Conservation (phyloP, 2,113 vertebrate species). For the Pedetes capensis region DNA sequence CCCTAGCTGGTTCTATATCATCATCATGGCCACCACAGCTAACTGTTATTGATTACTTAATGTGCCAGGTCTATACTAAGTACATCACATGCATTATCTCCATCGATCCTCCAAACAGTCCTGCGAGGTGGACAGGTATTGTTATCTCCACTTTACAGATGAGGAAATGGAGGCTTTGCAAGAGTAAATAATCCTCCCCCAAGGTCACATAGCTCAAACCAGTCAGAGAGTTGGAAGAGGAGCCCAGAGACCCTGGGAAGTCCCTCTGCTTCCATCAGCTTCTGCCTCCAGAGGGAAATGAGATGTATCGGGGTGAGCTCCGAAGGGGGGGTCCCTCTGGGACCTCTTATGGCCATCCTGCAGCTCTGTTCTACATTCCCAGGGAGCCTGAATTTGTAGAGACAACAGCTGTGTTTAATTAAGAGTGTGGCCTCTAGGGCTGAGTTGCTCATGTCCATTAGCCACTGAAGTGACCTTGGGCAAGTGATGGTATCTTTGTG, state of each 20-base stretch:
- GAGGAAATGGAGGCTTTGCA: slow-evolving; percentile 57
- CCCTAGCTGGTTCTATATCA: neutral
- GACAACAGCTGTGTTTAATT: neutral
- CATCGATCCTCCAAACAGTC: neutral
- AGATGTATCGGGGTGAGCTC: neutral
- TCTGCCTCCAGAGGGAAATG: neutral
- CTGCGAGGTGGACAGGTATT: neutral
- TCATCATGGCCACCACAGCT: neutral
- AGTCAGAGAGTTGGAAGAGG: neutral
- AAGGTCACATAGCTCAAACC: neutral
- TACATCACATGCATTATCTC: neutral
- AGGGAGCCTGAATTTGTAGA: neutral
- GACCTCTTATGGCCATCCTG: neutral
- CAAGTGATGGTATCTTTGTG: neutral
- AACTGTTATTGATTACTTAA: slow-evolving; percentile 60
- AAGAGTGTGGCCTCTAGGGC: neutral
- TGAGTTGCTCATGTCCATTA: neutral
- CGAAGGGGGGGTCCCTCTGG: neutral
- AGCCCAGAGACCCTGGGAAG: neutral
- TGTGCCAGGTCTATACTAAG: slow-evolving; percentile 19
- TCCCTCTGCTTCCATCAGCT: neutral
- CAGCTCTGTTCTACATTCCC: neutral
- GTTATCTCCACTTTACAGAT: slow-evolving; percentile 55
- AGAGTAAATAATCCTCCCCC: slow-evolving; percentile 24
- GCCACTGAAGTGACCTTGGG: neutral